A percentile compares a stretch with the other conserved stretches of the same genome.
phyloP scores from a whole-genome alignment of 2,113 vertebrate genomes.

The Okapia johnstoni region DNA sequence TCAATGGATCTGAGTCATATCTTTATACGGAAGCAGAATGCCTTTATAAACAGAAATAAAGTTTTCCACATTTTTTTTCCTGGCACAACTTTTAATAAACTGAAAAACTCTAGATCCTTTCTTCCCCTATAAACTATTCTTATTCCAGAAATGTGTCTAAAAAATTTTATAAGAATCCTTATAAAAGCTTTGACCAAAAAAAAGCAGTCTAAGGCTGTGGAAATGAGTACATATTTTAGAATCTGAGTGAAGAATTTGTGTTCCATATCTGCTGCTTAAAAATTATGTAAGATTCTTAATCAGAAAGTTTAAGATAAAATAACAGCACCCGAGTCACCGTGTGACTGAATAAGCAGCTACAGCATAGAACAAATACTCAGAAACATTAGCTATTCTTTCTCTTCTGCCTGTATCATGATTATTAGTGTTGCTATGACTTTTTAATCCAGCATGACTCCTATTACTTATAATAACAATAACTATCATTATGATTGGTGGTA shows the following conservation, averaged over 20 bases:
- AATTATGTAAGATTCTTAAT: neutral
- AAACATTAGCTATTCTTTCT: neutral
- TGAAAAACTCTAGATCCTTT: neutral
- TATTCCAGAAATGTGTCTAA: neutral
- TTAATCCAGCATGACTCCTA: neutral
- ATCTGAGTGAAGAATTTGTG: neutral
- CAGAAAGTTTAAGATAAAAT: neutral
- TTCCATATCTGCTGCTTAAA: neutral
- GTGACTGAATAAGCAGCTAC: neutral
- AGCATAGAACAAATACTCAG: neutral
- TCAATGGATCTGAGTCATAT: neutral
- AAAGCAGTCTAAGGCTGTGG: neutral
- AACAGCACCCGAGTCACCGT: neutral
- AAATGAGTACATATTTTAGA: neutral
- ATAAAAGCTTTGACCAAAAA: neutral
- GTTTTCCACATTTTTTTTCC: neutral
- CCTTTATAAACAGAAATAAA: slow-evolving; percentile 11
- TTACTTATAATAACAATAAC: neutral
- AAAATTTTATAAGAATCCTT: slow-evolving; percentile 3
- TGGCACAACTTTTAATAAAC: slow-evolving; percentile 23
- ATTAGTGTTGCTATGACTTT: neutral
- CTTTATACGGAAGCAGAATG: neutral
- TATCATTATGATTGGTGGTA: neutral
- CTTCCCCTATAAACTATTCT: slow-evolving; percentile 12
- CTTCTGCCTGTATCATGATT: neutral